phyloP scores from a whole-genome alignment of 1,140 invertebrate genomes.

The Micrasema minimum region DNA sequence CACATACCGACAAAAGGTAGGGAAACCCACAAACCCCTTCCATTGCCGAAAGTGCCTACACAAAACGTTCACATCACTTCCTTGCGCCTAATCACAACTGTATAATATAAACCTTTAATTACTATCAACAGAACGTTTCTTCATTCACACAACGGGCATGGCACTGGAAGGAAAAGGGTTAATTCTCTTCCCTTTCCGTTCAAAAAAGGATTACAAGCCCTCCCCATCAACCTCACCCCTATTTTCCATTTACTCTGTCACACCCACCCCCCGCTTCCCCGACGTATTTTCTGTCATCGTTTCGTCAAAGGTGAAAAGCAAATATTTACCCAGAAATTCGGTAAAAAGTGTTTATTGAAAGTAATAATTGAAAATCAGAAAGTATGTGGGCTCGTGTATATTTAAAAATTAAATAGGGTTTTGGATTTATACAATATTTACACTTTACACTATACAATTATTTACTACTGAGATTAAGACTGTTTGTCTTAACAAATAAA shows the following conservation, averaged over 20 bases:
- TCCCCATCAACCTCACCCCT: conserved; percentile 30
- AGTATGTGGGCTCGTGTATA: too few species aligned
- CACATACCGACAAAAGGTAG: conserved; percentile 49
- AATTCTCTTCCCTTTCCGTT: conserved; percentile 51
- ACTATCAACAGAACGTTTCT: conserved; percentile 68
- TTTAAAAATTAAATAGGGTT: too few species aligned
- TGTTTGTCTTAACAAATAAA: too few species aligned
- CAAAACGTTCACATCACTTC: conserved; percentile 52
- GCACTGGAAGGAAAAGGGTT: conserved; percentile 59
- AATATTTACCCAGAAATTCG: conserved; percentile 51
- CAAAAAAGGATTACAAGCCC: conserved; percentile 53
- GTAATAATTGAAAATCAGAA: conserved; percentile 6
- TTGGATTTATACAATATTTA: too few species aligned
- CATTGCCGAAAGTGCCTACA: conserved; percentile 30
- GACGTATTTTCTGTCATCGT: conserved; percentile 50
- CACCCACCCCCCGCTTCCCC: conserved; percentile 56
- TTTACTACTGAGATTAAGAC: too few species aligned
- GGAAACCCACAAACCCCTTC: conserved; percentile 44
- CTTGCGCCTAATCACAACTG: conserved; percentile 52
- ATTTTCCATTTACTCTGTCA: conserved; percentile 48
- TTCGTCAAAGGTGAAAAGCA: conserved; percentile 53
- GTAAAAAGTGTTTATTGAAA: conserved; percentile 31
- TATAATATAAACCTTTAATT: conserved; percentile 66
- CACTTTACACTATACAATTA: too few species aligned
- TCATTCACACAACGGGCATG: conserved; percentile 56